Conservation (phyloP, 2,888 invertebrate genomes). For the Chloromyia formosa region DNA sequence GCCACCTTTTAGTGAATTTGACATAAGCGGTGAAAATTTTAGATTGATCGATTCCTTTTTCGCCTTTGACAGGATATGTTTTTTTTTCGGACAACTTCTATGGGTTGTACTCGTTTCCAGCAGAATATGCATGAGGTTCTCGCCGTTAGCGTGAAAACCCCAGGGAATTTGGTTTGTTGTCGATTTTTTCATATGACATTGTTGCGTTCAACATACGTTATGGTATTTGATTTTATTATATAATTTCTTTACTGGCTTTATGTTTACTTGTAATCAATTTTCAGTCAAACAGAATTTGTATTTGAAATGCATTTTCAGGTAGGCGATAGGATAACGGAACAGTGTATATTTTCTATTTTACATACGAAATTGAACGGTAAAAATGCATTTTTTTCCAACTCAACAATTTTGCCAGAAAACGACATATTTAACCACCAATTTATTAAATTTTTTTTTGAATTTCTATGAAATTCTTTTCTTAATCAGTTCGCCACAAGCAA, state of each 20-base stretch:
- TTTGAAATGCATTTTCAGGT: no score
- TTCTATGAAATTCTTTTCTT: no score
- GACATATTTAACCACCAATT: no score
- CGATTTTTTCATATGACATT: not conserved
- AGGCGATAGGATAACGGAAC: no score
- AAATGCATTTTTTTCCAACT: no score
- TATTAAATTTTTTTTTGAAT: no score
- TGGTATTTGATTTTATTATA: not conserved
- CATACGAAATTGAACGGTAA: no score
- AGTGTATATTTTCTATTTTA: no score
- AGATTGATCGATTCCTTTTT: conserved; percentile 61
- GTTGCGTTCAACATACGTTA: conserved; percentile 2
- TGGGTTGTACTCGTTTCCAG: not conserved
- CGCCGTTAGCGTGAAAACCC: not conserved
- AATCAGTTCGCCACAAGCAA: no score
- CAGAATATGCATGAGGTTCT: not conserved
- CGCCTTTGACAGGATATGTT: conserved; percentile 18
- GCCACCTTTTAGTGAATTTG: conserved; percentile 55
- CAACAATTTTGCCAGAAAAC: no score
- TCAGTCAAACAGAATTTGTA: no score
- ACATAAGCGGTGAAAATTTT: conserved; percentile 65
- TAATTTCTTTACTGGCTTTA: conserved; percentile 21
- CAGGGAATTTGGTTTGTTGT: conserved; percentile 14
- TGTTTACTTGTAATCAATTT: no score
- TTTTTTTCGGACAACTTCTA: conserved; percentile 10